Conservation (phyloP, 1,140 invertebrate genomes). For the Ptiloglossa arizonensis region DNA sequence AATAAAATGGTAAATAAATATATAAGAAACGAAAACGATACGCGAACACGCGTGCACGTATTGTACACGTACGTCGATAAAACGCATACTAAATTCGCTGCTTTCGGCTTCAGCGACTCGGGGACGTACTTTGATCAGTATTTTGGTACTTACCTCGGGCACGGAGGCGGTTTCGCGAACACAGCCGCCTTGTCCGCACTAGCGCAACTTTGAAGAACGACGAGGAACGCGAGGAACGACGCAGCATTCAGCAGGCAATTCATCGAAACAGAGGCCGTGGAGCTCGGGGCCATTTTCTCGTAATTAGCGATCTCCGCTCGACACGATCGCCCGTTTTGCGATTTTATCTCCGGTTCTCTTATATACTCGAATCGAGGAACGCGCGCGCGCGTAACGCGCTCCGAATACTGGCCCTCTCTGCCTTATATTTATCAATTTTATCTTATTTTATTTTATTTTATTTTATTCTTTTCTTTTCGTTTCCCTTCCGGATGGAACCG, state of each 20-base stretch:
- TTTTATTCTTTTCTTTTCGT: neutral
- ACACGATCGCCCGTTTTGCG: neutral
- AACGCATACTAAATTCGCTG: too few species aligned
- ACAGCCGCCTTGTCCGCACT: constrained; percentile 49
- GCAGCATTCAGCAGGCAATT: constrained; percentile 64
- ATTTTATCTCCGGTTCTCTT: constrained; percentile 4
- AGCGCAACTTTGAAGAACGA: constrained; percentile 49
- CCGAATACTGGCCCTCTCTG: too few species aligned
- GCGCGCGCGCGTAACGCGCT: too few species aligned
- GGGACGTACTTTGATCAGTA: neutral
- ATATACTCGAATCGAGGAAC: neutral
- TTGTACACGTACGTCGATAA: too few species aligned
- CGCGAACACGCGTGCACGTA: too few species aligned
- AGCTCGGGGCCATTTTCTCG: constrained; percentile 68
- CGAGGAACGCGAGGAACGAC: constrained; percentile 54
- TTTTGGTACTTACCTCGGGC: constrained; percentile 73
- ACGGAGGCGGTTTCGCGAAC: constrained; percentile 70
- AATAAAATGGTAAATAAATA: too few species aligned
- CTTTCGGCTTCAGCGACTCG: too few species aligned
- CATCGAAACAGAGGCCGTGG: constrained; percentile 53
- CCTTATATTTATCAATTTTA: too few species aligned
- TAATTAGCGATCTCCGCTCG: neutral
- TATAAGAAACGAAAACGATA: neutral
- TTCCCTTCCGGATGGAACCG: neutral
- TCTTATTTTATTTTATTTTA: too few species aligned